Evolutionary conservation across 2,888 invertebrate genomes (phyloP), one percentile per base, ranked within the genome.

Genomic region (Xestobium rufovillosum): DNA sequence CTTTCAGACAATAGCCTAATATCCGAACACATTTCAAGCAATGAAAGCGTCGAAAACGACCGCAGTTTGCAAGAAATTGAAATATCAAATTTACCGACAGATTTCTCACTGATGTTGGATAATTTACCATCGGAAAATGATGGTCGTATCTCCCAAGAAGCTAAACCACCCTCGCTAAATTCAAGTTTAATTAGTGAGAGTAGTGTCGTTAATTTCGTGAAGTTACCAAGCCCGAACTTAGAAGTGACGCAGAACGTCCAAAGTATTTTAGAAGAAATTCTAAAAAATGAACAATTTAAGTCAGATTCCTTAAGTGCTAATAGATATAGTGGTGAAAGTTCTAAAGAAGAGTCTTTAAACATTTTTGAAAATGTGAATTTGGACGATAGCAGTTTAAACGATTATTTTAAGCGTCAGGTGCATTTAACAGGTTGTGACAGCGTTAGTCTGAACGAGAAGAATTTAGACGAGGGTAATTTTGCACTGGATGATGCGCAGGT

Each of bases 51-150:
- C 9, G 65, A 66, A 52, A 60, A 65, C 47, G 67, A 67, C 47
- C 50, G 66, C 17, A 66, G 65, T 1, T 51, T 60, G 36, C 60
- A 62, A 39, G 67, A 67, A 56, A 63, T 67, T 32, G 59, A 61
- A 47, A 52, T 65, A 34, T 50, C 51, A 8, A 55, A 59, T 40
- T 45, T 55, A 28, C 53, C 54, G 17, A 43, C 45, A 10, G 47
- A 43, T 36, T 43, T 48, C 33, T 42, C 45, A 8, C 35, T 44
- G 12, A 49, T 53, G 19, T 31, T 50, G 6, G 40, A 48, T 15
- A 49, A 47, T 39, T 36, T 47, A 30, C 35, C 43, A 2, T 43
- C 41, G 15, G 43, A 46, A n/a, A 41, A 48, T 14, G 49, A 48
- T 13, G 36, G 41, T n/a, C 39, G 45, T 33, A 48, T 53, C 19